phyloP scores from a whole-genome alignment of 2,113 vertebrate species.

The Sinocyclocheilus maitianheensis region DNA sequence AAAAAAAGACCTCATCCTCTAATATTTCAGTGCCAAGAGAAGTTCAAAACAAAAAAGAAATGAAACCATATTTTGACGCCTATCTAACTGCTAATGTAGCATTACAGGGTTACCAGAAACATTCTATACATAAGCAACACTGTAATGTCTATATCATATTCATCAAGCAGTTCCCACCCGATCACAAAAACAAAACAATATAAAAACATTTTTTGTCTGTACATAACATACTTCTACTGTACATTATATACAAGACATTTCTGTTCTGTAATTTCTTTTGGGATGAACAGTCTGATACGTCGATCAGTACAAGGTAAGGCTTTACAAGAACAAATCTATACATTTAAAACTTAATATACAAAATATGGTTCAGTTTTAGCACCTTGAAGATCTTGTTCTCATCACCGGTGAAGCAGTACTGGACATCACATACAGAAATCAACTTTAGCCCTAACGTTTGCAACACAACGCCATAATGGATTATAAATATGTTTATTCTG shows the following conservation, averaged over 20 bases:
- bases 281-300: constrained; percentile 73
- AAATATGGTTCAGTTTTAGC: constrained; percentile 84
- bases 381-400: constrained; percentile 82
- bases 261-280: constrained; percentile 68
- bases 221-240: constrained; percentile 66
- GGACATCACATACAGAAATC: no score
- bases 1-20: background rate
- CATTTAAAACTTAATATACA: constrained; percentile 80
- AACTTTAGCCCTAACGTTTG: no score
- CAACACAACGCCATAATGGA: no score
- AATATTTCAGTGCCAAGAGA: background rate
- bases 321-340: constrained; percentile 79
- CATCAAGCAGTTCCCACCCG: background rate
- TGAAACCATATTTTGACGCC: no score
- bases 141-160: constrained; percentile 16
- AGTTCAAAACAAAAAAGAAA: no score
- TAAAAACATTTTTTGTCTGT: background rate
- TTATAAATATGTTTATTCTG: no score
- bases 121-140: constrained; percentile 40
- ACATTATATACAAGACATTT: constrained; percentile 70
- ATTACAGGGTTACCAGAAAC: constrained; percentile 23
- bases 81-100: constrained; percentile 39
- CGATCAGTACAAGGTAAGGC: constrained; percentile 82
- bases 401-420: constrained; percentile 67
- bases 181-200: constrained; percentile 14